Conservation (phyloP, 2,888 invertebrate genomes). For the Drosophila lacicola region DNA sequence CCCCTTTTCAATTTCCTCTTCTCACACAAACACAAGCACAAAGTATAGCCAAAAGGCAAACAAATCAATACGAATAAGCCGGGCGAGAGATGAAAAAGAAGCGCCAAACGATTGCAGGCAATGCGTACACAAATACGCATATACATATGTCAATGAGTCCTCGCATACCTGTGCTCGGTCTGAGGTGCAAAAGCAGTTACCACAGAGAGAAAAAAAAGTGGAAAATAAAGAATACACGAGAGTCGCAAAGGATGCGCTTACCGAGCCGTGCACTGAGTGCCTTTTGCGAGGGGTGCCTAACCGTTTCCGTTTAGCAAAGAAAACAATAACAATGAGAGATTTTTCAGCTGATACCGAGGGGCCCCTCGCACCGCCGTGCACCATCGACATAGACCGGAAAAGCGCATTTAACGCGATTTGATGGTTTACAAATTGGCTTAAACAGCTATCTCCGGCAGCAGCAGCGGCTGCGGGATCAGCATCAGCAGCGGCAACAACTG, state of each 20-base stretch:
- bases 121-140: neutral
- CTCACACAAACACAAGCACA: conserved; percentile 51
- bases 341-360: conserved; percentile 48
- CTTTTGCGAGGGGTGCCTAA: conserved; percentile 62
- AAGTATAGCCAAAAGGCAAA: conserved; percentile 63
- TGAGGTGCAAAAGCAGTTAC: conserved; percentile 48
- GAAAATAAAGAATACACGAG: conserved; percentile 24
- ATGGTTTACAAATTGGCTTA: conserved; percentile 83
- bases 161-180: conserved; percentile 38
- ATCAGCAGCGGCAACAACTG: conserved; percentile 50
- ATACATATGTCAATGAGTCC: conserved; percentile 10
- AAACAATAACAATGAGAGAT: conserved; percentile 77
- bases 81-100: conserved; percentile 54
- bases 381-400: conserved; percentile 65
- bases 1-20: conserved; percentile 69
- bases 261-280: conserved; percentile 33
- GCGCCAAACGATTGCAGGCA: conserved; percentile 43
- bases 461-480: conserved; percentile 23
- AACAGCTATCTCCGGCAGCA: conserved; percentile 59
- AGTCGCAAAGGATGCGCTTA: conserved; percentile 45
- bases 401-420: conserved; percentile 82
- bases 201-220: conserved; percentile 26
- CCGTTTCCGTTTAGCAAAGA: conserved; percentile 80
- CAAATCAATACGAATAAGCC: conserved; percentile 69
- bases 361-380: neutral